Conservation (phyloP, 2,888 invertebrate genomes). For the Phlogophora meticulosa region DNA sequence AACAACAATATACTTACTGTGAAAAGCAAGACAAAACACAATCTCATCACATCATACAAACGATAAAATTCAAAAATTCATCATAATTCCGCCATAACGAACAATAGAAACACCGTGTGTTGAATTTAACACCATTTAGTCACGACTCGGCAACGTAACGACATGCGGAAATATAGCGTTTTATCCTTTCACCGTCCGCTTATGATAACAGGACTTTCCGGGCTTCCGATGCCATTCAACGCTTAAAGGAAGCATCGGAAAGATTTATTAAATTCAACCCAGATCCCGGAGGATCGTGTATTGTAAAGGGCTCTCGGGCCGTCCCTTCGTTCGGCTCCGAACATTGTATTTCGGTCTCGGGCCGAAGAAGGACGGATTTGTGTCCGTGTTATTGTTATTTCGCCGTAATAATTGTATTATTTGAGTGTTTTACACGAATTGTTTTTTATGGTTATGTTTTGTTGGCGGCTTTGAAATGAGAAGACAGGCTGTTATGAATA, state of each 20-base stretch:
- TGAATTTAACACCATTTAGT: conserved; percentile 69
- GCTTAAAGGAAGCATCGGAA: conserved; percentile 75
- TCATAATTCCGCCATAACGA: conserved; percentile 45
- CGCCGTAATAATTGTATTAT: conserved; percentile 54
- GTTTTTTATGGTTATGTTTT: conserved; percentile 54
- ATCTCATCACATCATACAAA: conserved; percentile 43
- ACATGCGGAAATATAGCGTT: conserved; percentile 75
- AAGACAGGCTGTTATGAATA: conserved; percentile 33
- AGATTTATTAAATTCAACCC: conserved; percentile 82
- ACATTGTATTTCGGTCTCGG: conserved; percentile 41
- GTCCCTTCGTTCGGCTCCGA: conserved; percentile 18
- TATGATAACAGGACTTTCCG: conserved; percentile 78
- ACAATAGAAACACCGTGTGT: conserved; percentile 64
- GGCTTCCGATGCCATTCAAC: conserved; percentile 75
- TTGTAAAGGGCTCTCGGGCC: conserved; percentile 63
- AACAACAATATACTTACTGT: conserved; percentile 3
- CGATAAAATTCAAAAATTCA: conserved; percentile 62
- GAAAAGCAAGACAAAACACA: conserved; percentile 22
- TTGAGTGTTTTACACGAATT: conserved; percentile 52
- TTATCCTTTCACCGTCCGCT: conserved; percentile 72
- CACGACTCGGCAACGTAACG: conserved; percentile 61
- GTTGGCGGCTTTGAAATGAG: conserved; percentile 21
- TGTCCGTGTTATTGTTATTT: conserved; percentile 46
- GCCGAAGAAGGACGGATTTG: conserved; percentile 42
- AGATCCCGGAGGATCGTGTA: conserved; percentile 58